Evolutionary conservation across 2,113 vertebrate genomes (phyloP), one percentile per base, ranked within the genome.

Genomic region (Hippocampus guttulatus): DNA sequence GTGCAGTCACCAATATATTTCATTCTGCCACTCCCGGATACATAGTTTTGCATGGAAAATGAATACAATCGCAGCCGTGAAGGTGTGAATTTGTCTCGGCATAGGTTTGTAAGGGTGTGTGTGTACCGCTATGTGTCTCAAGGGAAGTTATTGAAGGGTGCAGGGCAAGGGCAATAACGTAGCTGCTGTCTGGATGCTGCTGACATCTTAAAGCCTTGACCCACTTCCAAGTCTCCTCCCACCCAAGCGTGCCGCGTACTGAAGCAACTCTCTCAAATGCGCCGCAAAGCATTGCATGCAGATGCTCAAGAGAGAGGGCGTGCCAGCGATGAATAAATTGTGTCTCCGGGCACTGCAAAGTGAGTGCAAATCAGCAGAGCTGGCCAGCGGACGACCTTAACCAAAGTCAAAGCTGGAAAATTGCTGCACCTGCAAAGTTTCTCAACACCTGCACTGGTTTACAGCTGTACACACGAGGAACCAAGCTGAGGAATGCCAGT

Each of bases 121-220:
- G 23, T 27, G 33, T 38, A 38, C 33, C 33, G 11, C 16, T 30
- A 43, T 40, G 64, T 38, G n/a, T 45, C 51, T 73, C 8, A 75
- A 69, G 71, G 47, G 33, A 47, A 66, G 52, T 66, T 75, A 83
- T 68, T 73, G 73, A 74, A 75, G 23, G 64, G 52, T 69, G 45
- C 41, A 73, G 62, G 70, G 79, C 69, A 40, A 69, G 75, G 69
- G 76, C 74, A 74, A 74, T 74, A 67, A 79, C 81, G 77, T 80
- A 67, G 80, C 73, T 77, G 40, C 71, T 79, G 73, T 67, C 71
- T 69, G 40, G 55, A 41, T 70, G 61, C 69, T 75, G 76, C 54
- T 64, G 73, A 81, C 70, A 15, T 84, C 85, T 88, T 47, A 76
- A 85, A 86, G 83, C 85, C 65, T 89, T 91, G 90, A 88, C 87